phyloP scores from a whole-genome alignment of 2,113 vertebrate genomes.

The Ginglymostoma cirratum region DNA sequence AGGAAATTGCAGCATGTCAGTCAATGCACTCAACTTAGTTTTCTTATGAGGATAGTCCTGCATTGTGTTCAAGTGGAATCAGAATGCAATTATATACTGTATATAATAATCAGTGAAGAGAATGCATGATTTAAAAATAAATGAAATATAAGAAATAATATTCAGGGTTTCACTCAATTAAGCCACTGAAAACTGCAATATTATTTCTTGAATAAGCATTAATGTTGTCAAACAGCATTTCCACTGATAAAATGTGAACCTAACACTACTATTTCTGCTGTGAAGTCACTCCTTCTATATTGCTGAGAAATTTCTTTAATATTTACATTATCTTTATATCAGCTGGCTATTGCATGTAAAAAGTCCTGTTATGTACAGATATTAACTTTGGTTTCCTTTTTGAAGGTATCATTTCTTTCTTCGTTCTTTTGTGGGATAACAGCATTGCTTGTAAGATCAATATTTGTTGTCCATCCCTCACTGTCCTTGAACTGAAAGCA shows the following conservation, averaged over 20 bases:
- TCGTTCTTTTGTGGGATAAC: not conserved
- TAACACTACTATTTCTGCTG: not conserved
- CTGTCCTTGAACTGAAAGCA: too few relatives aligned
- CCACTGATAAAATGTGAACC: not conserved
- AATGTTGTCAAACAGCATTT: not conserved
- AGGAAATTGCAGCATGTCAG: conserved; percentile 6
- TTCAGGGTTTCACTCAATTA: not conserved
- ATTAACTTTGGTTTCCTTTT: not conserved
- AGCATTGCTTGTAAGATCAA: not conserved
- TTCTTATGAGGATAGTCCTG: not conserved
- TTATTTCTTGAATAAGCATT: not conserved
- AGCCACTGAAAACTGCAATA: not conserved
- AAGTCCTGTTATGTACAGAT: not conserved
- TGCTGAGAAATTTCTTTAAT: not conserved
- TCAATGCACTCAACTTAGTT: not conserved
- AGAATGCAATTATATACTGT: not conserved
- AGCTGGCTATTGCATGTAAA: not conserved
- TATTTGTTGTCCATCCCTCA: not conserved
- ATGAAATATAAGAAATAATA: not conserved
- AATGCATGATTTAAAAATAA: not conserved
- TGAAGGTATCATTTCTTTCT: not conserved
- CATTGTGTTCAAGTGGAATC: not conserved
- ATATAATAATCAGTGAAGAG: not conserved
- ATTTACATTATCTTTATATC: not conserved
- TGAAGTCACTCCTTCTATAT: not conserved